Conservation (phyloP, 1,140 invertebrate species). For the Halictus rubicundus region DNA sequence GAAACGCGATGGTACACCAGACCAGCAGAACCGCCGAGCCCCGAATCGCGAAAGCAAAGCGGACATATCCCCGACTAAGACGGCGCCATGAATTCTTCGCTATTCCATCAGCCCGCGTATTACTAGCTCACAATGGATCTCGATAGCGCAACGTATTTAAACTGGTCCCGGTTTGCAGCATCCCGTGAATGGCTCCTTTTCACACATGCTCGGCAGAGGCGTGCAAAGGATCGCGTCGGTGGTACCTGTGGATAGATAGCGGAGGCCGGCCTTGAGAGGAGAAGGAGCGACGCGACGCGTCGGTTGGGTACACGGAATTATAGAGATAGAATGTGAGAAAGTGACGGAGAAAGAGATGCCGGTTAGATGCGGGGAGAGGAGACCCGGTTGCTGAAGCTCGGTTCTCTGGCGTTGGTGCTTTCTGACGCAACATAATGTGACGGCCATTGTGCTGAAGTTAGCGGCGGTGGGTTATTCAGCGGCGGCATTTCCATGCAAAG, state of each 20-base stretch:
- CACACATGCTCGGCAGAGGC: constrained; percentile 20
- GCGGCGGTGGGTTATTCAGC: constrained; percentile 71
- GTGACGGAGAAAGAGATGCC: constrained; percentile 38
- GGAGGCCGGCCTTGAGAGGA: neutral
- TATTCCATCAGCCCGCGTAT: constrained; percentile 6
- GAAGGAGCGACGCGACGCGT: constrained; percentile 9
- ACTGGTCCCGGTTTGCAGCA: constrained; percentile 9
- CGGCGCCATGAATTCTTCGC: constrained; percentile 10
- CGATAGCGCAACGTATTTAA: constrained; percentile 18
- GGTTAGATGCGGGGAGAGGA: neutral
- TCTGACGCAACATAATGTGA: constrained; percentile 75
- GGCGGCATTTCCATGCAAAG: constrained; percentile 73
- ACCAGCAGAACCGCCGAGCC: neutral
- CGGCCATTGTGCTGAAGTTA: constrained; percentile 74
- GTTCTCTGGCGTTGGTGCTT: constrained; percentile 56
- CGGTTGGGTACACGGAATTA: constrained; percentile 7
- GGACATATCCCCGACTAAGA: neutral
- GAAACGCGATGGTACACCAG: too few relatives aligned
- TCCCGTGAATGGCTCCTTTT: constrained; percentile 32
- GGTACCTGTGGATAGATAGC: constrained; percentile 22
- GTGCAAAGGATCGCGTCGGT: neutral
- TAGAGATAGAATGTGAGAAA: constrained; percentile 31
- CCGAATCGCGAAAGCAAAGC: neutral
- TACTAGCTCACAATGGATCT: constrained; percentile 40
- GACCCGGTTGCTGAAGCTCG: constrained; percentile 32